Conservation (phyloP, 30 jellyfish, hydroid and myxozoan species). For the Chironex yamaguchii region DNA sequence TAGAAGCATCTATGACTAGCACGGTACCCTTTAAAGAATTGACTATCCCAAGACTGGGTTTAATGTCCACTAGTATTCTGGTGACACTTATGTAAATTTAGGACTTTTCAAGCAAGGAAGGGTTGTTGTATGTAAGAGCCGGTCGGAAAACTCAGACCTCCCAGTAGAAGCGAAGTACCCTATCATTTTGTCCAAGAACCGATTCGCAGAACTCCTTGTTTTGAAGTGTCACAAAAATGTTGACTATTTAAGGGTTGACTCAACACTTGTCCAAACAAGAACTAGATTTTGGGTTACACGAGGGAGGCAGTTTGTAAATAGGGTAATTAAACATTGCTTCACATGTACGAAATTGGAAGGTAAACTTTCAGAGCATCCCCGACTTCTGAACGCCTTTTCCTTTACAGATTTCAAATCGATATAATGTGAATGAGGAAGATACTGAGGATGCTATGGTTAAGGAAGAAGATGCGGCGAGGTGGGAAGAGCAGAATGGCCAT, state of each 20-base stretch:
- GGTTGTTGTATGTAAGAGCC: constrained; percentile 31
- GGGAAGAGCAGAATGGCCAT: too few species aligned
- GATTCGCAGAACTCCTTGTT: constrained; percentile 23
- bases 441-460: too few species aligned
- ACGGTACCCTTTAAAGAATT: constrained; percentile 55
- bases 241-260: constrained; percentile 28
- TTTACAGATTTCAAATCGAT: too few species aligned
- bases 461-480: too few species aligned
- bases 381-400: too few species aligned
- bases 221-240: constrained; percentile 34
- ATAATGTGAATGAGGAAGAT: too few species aligned
- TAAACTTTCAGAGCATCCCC: constrained; percentile 26
- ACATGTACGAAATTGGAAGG: constrained; percentile 34
- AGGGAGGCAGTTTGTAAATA: constrained; percentile 69
- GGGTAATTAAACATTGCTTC: constrained; percentile 28
- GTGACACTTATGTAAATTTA: constrained; percentile 24
- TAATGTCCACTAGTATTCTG: constrained; percentile 43
- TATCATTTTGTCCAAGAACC: constrained; percentile 25
- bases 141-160: constrained; percentile 50
- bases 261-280: constrained; percentile 55
- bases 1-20: constrained; percentile 23
- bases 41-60: constrained; percentile 58
- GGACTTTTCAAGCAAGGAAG: constrained; percentile 18
- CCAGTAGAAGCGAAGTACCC: constrained; percentile 23
- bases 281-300: constrained; percentile 58